Evolutionary conservation across 2,113 vertebrate genomes (phyloP).

Genomic region (Hemiprocne comata): DNA sequence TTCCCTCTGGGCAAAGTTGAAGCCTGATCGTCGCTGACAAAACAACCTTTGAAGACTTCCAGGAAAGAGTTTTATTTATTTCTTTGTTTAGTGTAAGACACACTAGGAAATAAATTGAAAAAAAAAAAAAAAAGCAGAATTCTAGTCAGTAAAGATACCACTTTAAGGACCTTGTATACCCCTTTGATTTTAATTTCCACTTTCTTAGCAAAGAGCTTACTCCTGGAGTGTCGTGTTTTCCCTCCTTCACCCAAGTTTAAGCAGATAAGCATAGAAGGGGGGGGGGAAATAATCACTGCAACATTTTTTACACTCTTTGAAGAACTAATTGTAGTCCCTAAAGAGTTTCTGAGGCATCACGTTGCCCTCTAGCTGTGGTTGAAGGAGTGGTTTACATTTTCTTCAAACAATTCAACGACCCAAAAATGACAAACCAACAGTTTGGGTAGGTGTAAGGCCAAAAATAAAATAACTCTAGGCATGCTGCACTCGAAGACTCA

Average conservation of each 20-base stretch:
- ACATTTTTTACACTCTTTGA: neutral
- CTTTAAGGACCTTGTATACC: neutral
- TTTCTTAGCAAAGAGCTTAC: neutral
- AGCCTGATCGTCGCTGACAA: neutral
- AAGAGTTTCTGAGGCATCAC: neutral
- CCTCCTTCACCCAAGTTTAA: neutral
- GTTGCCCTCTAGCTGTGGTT: conserved; percentile 40
- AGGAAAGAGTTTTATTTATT: neutral
- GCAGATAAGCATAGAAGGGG: neutral
- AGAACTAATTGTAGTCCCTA: neutral
- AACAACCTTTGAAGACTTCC: neutral
- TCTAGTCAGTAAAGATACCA: neutral
- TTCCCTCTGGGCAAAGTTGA: neutral
- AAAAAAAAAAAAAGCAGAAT: neutral
- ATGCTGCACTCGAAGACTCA: neutral
- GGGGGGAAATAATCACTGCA: neutral
- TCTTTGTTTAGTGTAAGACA: neutral
- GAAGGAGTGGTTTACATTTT: neutral
- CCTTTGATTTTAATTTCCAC: neutral
- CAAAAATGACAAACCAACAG: neutral
- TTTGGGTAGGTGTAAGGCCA: fast-evolving
- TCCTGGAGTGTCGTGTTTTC: neutral
- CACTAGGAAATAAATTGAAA: neutral
- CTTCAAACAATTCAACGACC: neutral
- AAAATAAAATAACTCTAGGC: neutral